phyloP scores from a whole-genome alignment of 1,140 invertebrate genomes.

The Brachystomella parvula region DNA sequence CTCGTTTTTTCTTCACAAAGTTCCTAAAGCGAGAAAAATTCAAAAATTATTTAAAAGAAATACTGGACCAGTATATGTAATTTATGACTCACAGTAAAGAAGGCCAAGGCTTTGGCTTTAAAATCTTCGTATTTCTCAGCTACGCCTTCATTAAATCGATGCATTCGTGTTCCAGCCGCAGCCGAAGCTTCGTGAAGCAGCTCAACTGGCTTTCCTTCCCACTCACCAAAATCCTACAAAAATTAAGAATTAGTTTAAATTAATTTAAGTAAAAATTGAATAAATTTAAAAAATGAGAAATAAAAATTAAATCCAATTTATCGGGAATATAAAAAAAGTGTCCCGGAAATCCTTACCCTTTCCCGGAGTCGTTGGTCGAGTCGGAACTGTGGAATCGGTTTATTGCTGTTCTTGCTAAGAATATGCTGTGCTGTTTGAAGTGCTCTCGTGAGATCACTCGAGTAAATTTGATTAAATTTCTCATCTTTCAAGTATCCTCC shows the following conservation, averaged over 20 bases:
- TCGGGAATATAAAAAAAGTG: too few relatives aligned
- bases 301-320: too few relatives aligned
- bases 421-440: constrained; percentile 30
- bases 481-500: constrained; percentile 22
- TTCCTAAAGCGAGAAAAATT: constrained; percentile 11
- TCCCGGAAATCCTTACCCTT: constrained; percentile 11
- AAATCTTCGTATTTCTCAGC: constrained; percentile 20
- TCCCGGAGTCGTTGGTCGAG: constrained; percentile 22
- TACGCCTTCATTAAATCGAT: constrained; percentile 18
- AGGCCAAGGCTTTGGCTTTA: constrained; percentile 9
- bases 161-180: constrained; percentile 15
- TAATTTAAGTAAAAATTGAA: too few relatives aligned
- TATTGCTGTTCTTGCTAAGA: constrained; percentile 11
- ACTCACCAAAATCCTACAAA: constrained; percentile 26
- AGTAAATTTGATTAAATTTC: constrained; percentile 24
- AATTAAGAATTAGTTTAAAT: too few relatives aligned
- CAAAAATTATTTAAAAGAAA: neutral
- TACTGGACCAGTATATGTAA: neutral
- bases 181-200: neutral
- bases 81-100: constrained; percentile 21
- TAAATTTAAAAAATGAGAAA: too few relatives aligned
- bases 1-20: constrained; percentile 17
- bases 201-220: constrained; percentile 7
- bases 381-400: constrained; percentile 14
- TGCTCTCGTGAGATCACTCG: constrained; percentile 28